Base-by-base conservation (phyloP, 2,113 vertebrate species). In the Urocolius indicus region DNA sequence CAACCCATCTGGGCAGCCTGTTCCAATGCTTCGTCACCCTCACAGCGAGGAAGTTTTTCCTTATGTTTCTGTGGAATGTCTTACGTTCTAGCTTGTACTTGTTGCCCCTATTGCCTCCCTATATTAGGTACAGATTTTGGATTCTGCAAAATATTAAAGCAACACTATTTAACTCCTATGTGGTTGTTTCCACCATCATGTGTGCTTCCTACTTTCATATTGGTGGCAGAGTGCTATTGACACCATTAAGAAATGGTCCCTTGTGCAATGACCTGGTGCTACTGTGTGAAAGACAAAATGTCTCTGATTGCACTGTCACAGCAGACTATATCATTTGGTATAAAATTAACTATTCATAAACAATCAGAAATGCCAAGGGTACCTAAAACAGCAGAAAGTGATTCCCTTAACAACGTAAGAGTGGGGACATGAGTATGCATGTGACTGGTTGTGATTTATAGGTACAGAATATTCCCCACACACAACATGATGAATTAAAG, bases 281-380 rank as follows among this genome's bases (percentile, higher is more conserved):
- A 20, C 46, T 2, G 6, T 22, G 20, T 41, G 13, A 54, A 58
- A 73, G 32, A 71, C 14, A 89, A 71, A 85, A 80, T 32, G 4
- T 54, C 49, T 63, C 54, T 73, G 26, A 34, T 51, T 38, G 24
- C 22, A 22, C 16, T 69, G 74, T 29, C 29, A 59, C 30, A 67
- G 34, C 27, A 62, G 29, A 89, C 24, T 24, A 18, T 27, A 51
- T 45, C 0, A 65, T 71, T 79, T 10, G 0, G 12, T 79, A 16
- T 75, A 68, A 89, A 69, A 81, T 62, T 55, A 88, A 71, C 68
- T 66, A 41, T 55, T 84, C 45, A 30, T 36, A 78, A 92, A 51
- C 17, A 7, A 26, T 20, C 67, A 84, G 61, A 95, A 87, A 22
- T 74, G n/a, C 58, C 75, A 82, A 88, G 34, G 12, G 41, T 84